Evolutionary conservation across 2,888 invertebrate species (phyloP), one percentile per base, ranked within the genome.

Genomic region (Hirudinaria manillensis): DNA sequence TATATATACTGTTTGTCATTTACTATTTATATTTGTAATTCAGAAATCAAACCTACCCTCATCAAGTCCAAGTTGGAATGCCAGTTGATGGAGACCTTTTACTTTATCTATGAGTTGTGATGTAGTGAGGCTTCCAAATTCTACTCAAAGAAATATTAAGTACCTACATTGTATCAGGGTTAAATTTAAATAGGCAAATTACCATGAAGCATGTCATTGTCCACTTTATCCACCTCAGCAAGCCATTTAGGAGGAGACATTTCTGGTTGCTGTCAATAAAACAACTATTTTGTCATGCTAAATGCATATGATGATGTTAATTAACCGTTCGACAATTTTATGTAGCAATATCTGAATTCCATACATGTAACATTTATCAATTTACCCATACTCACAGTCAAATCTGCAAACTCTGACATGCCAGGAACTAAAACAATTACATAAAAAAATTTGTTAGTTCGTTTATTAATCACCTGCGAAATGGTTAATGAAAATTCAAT

Each of bases 1-100:
- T n/a, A n/a, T n/a, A n/a, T n/a, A 75, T 51, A 61, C 70, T 32
- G 10, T 21, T 7, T 68, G 21, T 68, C 27, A 74, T 38, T 36
- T 34, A 45, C 10, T 16, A 16, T 16, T 6, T 45, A 10, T 45
- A 45, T 45, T 45, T 16, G 10, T 3, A 36, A 6, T 36, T 36
- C 36, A 45, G 45, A 45, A 7, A 45, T 45, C 45, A 34, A 3
- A 16, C 36, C n/a, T 1, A 82, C 86, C 85, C 87, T 98, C 97
- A 83, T 95, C 94, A 24, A 94, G 87, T 3, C 96, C 97, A 45
- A 99, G 87, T 82, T 94, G 93, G 85, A 96, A 98, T 0, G 97
- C 94, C 77, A 92, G 88, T 83, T 97, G 95, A 83, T 97, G 95
- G 24, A 98, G 88, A 82, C 93, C 92, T 85, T 93, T 92, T 0